These are phyloP conservation scores for Paedocypris sp. DNA, from an alignment of 2,113 vertebrate genomes.

Conservation along the genomic window DNA sequence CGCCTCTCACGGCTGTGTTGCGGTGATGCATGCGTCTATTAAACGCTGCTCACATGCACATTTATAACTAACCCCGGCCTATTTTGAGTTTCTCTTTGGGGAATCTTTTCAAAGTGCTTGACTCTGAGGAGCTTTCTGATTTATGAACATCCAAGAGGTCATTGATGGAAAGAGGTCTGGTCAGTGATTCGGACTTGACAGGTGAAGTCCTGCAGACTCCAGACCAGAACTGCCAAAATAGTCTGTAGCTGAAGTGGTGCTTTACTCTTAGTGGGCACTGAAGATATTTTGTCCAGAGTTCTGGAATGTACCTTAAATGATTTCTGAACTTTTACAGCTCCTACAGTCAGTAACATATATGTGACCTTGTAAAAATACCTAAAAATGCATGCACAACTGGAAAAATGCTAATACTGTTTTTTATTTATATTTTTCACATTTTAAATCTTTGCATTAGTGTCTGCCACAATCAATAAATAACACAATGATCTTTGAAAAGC, in stretches of 20 bases:
- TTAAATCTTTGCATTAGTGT: no score
- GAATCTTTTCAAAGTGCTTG: not conserved
- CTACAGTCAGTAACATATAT: no score
- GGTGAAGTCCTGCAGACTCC: not conserved
- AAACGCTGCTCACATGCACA: conserved; percentile 12
- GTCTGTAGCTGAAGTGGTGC: not conserved
- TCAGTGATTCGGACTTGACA: not conserved
- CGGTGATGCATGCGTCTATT: conserved; percentile 12
- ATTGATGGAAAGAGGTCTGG: not conserved
- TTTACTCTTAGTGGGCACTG: not conserved
- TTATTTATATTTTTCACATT: no score
- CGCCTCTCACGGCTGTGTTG: conserved; percentile 4
- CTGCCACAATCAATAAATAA: no score
- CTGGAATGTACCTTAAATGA: no score
- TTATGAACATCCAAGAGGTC: not conserved
- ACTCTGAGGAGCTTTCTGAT: not conserved
- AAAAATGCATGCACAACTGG: no score
- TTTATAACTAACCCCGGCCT: no score
- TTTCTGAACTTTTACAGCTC: no score
- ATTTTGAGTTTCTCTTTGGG: not conserved
- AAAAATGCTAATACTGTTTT: no score
- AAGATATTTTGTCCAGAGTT: no score
- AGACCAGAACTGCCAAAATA: not conserved
- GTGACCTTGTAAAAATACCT: no score
- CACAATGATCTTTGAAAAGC: no score